A percentile compares a stretch with the other conserved stretches of the same genome.
These are phyloP conservation scores for Aethina tumida DNA, from an alignment of 1,140 invertebrate species.

Conservation along the genomic window DNA sequence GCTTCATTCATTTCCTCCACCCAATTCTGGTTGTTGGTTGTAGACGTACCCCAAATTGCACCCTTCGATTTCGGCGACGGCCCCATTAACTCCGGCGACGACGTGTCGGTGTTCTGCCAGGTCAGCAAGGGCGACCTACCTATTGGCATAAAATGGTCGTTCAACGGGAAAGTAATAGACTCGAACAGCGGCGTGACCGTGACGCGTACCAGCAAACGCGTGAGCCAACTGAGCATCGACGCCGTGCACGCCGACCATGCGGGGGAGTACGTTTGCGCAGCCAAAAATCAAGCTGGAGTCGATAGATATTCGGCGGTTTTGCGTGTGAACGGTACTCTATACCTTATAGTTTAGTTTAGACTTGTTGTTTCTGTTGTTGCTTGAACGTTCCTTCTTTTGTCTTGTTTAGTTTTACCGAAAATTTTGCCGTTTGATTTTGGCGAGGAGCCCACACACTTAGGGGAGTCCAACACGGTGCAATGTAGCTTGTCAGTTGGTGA, in stretches of 20 bases:
- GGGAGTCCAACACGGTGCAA: slow-evolving; percentile 29
- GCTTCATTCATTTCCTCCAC: slow-evolving; percentile 4
- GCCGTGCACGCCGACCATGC: slow-evolving; percentile 43
- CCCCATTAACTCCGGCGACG: slow-evolving; percentile 45
- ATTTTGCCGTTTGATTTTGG: slow-evolving; percentile 56
- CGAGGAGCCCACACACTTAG: slow-evolving; percentile 39
- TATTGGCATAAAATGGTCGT: slow-evolving; percentile 40
- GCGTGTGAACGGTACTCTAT: slow-evolving; percentile 54
- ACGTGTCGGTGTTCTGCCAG: slow-evolving; percentile 42
- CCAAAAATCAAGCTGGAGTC: slow-evolving; percentile 53
- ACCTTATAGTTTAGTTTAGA: neutral
- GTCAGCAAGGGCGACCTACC: slow-evolving; percentile 48
- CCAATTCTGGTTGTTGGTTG: too few species aligned
- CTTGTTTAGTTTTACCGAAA: slow-evolving; percentile 37
- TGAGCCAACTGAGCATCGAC: slow-evolving; percentile 55
- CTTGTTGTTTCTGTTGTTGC: neutral
- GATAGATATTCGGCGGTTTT: slow-evolving; percentile 46
- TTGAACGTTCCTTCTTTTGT: slow-evolving; percentile 10
- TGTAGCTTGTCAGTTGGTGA: slow-evolving; percentile 24
- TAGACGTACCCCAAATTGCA: slow-evolving; percentile 43
- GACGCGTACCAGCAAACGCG: slow-evolving; percentile 51
- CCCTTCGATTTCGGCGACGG: slow-evolving; percentile 40
- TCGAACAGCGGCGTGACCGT: slow-evolving; percentile 27
- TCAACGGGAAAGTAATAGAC: slow-evolving; percentile 23
- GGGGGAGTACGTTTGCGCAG: slow-evolving; percentile 58